Percentiles rank a stretch among this genome's conserved stretches.
These are phyloP conservation scores for Bufotes viridis DNA, from an alignment of 2,797 vertebrate genomes.

Conservation along the genomic window DNA sequence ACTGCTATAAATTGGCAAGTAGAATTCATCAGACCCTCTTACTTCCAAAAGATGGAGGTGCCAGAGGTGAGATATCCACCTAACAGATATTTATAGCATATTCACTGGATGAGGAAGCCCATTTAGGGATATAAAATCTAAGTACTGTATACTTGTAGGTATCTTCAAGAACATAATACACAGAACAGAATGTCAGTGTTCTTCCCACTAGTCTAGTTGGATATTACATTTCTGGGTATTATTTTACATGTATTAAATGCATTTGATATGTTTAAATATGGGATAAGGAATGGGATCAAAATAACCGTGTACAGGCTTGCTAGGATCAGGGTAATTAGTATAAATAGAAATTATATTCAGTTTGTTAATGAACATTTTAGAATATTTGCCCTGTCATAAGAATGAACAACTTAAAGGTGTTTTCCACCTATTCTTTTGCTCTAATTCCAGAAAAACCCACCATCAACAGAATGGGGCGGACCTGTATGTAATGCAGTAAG, in stretches of 20 bases:
- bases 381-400: neutral
- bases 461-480: neutral
- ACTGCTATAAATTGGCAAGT: neutral
- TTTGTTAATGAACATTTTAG: neutral
- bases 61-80: neutral
- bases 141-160: neutral
- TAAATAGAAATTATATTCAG: neutral
- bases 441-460: neutral
- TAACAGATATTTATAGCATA: neutral
- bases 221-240: neutral
- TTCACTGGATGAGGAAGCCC: neutral
- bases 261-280: neutral
- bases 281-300: neutral
- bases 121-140: neutral
- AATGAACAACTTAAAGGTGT: neutral
- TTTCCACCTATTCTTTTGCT: neutral
- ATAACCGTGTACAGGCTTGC: neutral
- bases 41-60: neutral
- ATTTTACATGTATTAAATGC: constrained; percentile 17
- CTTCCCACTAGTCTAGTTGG: neutral
- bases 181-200: neutral
- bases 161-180: neutral
- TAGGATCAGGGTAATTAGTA: neutral
- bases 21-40: neutral
- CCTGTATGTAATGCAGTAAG: neutral